Conservation (phyloP, 2,888 invertebrate genomes). For the Furcula furcula region DNA sequence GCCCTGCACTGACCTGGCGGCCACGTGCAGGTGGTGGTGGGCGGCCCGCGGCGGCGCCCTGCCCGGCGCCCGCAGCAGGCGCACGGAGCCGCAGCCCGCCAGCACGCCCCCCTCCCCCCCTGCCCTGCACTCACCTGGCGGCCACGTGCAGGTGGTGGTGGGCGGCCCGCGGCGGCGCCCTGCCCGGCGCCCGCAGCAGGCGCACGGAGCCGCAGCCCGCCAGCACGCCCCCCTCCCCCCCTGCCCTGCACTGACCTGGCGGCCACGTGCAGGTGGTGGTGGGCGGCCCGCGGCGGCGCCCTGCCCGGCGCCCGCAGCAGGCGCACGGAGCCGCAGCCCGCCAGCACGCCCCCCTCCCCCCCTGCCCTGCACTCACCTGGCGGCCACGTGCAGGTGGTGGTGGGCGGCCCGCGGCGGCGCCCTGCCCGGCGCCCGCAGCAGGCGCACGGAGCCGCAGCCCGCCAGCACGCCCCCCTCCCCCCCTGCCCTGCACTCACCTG, state of each 20-base stretch:
- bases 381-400: constrained; percentile 84
- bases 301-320: constrained; percentile 75
- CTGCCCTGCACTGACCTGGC: constrained; percentile 85
- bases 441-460: constrained; percentile 86
- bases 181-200: constrained; percentile 69
- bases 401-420: constrained; percentile 82
- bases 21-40: constrained; percentile 84
- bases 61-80: constrained; percentile 71
- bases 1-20: too few species aligned
- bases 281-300: constrained; percentile 81
- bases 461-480: too few species aligned
- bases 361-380: constrained; percentile 81
- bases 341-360: too few species aligned
- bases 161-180: constrained; percentile 74
- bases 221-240: too few species aligned
- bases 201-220: constrained; percentile 85
- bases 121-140: constrained; percentile 79
- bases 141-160: constrained; percentile 83
- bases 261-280: constrained; percentile 84
- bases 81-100: constrained; percentile 87
- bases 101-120: too few species aligned
- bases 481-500: constrained; percentile 78
- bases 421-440: constrained; percentile 64
- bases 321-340: constrained; percentile 89
- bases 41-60: constrained; percentile 79